These are phyloP conservation scores for Acleris sparsana DNA, from an alignment of 2,888 invertebrate genomes.

Conservation along the genomic window DNA sequence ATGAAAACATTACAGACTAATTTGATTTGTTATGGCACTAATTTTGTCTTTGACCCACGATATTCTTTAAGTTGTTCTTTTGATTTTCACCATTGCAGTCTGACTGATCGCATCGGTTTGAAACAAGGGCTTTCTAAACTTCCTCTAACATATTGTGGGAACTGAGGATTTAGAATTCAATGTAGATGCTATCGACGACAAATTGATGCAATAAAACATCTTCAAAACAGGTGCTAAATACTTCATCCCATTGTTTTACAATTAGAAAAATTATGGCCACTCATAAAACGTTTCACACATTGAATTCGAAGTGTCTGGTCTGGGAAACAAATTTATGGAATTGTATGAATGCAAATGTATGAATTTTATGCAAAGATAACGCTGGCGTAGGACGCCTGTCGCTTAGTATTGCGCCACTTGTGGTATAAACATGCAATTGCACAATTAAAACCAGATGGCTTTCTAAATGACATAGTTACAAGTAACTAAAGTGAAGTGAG, in stretches of 20 bases:
- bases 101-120: too few species aligned
- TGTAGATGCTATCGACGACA: constrained; percentile 1
- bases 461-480: not conserved
- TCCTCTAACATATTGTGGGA: not conserved
- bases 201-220: constrained; percentile 19
- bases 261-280: constrained; percentile 12
- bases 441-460: constrained; percentile 41
- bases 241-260: constrained; percentile 9
- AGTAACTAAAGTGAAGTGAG: too few species aligned
- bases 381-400: constrained; percentile 61
- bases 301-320: constrained; percentile 2
- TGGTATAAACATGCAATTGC: constrained; percentile 48
- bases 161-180: not conserved
- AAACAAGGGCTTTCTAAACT: too few species aligned
- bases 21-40: too few species aligned
- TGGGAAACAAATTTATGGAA: constrained; percentile 14
- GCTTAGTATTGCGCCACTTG: constrained; percentile 52
- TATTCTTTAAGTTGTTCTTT: too few species aligned
- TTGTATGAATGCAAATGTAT: too few species aligned
- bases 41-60: too few species aligned
- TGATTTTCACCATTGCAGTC: too few species aligned
- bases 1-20: too few species aligned
- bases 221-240: constrained; percentile 14
- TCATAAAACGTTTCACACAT: not conserved
- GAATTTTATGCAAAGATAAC: constrained; percentile 41